Percentiles rank a stretch among this genome's conserved stretches.
Evolutionary conservation across 1,140 invertebrate species (phyloP).

Genomic region (Drosophila nigromelanica): DNA sequence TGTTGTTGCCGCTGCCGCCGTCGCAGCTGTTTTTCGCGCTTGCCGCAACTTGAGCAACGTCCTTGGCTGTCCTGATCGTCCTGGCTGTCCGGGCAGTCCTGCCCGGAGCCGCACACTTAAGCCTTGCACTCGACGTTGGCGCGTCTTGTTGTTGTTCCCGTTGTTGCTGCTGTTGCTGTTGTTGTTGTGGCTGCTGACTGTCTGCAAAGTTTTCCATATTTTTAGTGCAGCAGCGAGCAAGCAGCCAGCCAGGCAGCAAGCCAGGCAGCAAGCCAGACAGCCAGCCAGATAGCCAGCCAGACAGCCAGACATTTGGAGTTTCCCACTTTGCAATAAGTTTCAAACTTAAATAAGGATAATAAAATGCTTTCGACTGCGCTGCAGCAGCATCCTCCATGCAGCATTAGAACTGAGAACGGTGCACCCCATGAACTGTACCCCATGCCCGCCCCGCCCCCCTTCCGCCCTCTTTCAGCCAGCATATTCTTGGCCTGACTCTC

Average conservation of each 20-base stretch:
- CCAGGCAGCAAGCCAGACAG: neutral
- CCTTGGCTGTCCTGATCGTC: slow-evolving; percentile 62
- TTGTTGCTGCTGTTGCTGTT: slow-evolving; percentile 26
- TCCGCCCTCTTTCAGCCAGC: neutral
- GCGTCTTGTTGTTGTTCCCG: slow-evolving; percentile 14
- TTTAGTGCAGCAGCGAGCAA: slow-evolving; percentile 64
- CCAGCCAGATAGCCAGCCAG: slow-evolving; percentile 9
- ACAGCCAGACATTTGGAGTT: slow-evolving; percentile 67
- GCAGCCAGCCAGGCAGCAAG: slow-evolving; percentile 16
- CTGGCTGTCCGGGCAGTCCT: neutral
- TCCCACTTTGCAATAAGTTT: slow-evolving; percentile 83
- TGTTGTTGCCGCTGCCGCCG: slow-evolving; percentile 19
- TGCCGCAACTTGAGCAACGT: slow-evolving; percentile 76
- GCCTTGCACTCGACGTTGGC: slow-evolving; percentile 52
- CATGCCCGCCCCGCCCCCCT: neutral
- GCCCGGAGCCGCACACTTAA: slow-evolving; percentile 54
- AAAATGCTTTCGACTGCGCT: slow-evolving; percentile 78
- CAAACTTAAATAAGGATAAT: slow-evolving; percentile 83
- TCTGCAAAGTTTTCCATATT: slow-evolving; percentile 83
- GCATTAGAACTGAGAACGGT: slow-evolving; percentile 17
- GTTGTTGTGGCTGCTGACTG: slow-evolving; percentile 68
- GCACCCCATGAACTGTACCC: slow-evolving; percentile 4
- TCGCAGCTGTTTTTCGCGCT: slow-evolving; percentile 66
- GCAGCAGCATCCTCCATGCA: slow-evolving; percentile 32
- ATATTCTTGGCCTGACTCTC: slow-evolving; percentile 14